phyloP scores from a whole-genome alignment of 1,140 invertebrate genomes.

The Cydia strobilella region DNA sequence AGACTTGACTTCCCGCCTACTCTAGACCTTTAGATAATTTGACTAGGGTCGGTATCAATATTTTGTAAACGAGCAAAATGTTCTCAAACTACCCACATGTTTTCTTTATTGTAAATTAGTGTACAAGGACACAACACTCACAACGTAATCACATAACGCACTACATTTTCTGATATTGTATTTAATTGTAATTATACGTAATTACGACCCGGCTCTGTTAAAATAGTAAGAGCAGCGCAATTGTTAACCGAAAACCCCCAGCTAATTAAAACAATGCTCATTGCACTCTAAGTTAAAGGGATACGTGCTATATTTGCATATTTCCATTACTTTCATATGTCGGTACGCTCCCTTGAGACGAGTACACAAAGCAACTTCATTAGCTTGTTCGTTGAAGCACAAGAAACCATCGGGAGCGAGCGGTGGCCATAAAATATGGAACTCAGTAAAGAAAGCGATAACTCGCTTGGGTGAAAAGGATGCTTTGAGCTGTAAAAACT shows the following conservation, averaged over 20 bases:
- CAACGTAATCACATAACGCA: no score
- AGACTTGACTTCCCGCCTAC: no score
- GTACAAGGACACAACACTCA: no score
- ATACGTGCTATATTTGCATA: constrained; percentile 18
- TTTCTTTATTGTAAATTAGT: no score
- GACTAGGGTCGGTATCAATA: no score
- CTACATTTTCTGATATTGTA: no score
- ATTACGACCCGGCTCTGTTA: neutral
- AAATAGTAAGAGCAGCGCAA: neutral
- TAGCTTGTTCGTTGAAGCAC: constrained; percentile 28
- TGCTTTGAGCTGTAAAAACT: neutral
- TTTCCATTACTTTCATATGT: neutral
- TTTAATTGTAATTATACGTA: neutral
- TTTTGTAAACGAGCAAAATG: no score
- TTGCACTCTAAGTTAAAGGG: neutral
- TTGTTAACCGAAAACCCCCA: no score
- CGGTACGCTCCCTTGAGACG: neutral
- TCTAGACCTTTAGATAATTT: no score
- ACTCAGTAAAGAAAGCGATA: neutral
- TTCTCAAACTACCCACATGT: no score
- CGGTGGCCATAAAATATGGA: neutral
- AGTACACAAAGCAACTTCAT: constrained; percentile 21
- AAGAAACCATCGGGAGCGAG: constrained; percentile 21
- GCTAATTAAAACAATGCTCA: neutral
- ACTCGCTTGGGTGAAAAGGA: neutral